Evolutionary conservation across 2,797 vertebrate species (phyloP).

Genomic region (Triplophysa yarkandensis): DNA sequence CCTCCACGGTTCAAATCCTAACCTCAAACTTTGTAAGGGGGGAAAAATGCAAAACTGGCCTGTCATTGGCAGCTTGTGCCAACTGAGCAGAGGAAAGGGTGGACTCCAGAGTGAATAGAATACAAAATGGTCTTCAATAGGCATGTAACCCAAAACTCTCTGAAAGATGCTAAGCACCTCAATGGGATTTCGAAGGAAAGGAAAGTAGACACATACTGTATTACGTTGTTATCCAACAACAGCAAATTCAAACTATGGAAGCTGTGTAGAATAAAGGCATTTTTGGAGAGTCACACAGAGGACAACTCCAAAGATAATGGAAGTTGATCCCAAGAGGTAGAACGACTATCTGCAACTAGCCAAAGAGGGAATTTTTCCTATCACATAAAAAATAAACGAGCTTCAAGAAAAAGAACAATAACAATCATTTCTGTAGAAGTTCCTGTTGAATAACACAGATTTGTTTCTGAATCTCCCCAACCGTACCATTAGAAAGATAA

Average conservation of each 20-base stretch:
- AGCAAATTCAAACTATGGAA: constrained; percentile 12
- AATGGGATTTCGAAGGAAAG: constrained; percentile 22
- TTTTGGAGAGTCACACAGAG: constrained; percentile 26
- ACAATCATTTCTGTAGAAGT: background rate
- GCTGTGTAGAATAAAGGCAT: constrained; percentile 12
- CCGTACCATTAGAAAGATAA: background rate
- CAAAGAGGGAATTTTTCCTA: background rate
- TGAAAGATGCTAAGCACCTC: constrained; percentile 24
- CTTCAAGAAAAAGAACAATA: background rate
- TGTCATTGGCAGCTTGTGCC: constrained; percentile 10
- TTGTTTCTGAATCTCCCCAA: background rate
- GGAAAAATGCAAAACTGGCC: constrained; percentile 17
- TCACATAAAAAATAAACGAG: background rate
- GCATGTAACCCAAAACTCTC: constrained; percentile 33
- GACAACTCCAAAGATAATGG: constrained; percentile 22
- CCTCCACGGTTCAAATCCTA: constrained; percentile 34
- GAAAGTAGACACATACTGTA: constrained; percentile 35
- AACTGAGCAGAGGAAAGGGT: constrained; percentile 29
- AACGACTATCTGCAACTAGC: background rate
- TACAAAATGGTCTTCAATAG: constrained; percentile 35
- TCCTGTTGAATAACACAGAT: background rate
- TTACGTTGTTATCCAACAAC: constrained; percentile 28
- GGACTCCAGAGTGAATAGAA: constrained; percentile 28
- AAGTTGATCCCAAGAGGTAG: constrained; percentile 18
- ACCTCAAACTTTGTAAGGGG: constrained; percentile 27